Evolutionary conservation across 1,140 invertebrate species (phyloP), one percentile per base, ranked within the genome.

Genomic region (Drusus annulatus): DNA sequence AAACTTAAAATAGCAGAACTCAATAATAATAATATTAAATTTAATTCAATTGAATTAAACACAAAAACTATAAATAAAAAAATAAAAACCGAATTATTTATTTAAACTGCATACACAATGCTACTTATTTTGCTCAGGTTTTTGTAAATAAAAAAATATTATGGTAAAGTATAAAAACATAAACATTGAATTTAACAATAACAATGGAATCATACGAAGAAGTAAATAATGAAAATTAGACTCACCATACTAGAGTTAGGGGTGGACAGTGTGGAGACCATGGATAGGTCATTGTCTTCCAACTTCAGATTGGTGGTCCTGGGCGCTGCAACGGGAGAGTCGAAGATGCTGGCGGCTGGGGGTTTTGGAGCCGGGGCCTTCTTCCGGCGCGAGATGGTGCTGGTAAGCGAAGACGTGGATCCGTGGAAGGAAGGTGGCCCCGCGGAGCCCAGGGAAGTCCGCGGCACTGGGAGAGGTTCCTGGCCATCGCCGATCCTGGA

Each of bases 191-290:
- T n/a, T n/a, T n/a, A n/a, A n/a, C n/a, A n/a, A n/a, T n/a, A n/a
- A n/a, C n/a, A n/a, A n/a, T n/a, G n/a, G n/a, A n/a, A n/a, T n/a
- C n/a, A n/a, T n/a, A n/a, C n/a, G n/a, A n/a, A n/a, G n/a, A n/a
- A n/a, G n/a, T n/a, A n/a, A 36, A 36, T 36, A 4, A 36, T 36
- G 8, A 36, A 36, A 36, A 36, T 7, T 36, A 7, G 31, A 36
- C 31, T 19, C 31, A 51, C 65, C 0, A 69, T 16, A 15, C 60
- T 63, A 16, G 60, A 80, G 79, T 83, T 85, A 75, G 84, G 87
- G 85, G 86, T 90, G 56, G 85, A 86, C 58, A 84, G 75, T 36
- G 83, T 51, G 63, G 87, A 87, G 84, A 83, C 85, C 1, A 63
- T 36, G 0, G 65, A 78, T 17, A 56, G 51, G 31, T 78, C 62